phyloP scores from a whole-genome alignment of 2,113 vertebrate species.

The Tragelaphus strepsiceros region DNA sequence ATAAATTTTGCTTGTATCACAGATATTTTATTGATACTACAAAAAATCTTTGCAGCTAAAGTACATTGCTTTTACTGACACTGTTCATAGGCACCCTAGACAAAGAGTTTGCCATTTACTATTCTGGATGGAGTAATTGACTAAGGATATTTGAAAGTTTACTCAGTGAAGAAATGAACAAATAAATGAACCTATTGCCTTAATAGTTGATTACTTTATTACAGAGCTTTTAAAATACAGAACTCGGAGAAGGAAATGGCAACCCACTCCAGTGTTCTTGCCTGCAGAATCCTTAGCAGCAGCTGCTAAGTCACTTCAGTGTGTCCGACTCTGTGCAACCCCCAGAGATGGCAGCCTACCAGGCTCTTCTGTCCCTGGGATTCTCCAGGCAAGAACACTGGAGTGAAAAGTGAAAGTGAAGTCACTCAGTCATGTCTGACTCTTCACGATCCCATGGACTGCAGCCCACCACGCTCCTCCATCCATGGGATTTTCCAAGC shows the following conservation, averaged over 20 bases:
- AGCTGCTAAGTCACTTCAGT: too few relatives aligned
- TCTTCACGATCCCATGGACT: too few relatives aligned
- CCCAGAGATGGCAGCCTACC: too few relatives aligned
- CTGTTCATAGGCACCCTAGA: neutral
- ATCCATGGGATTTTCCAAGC: too few relatives aligned
- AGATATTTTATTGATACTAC: neutral
- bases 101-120: neutral
- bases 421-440: too few relatives aligned
- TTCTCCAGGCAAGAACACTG: too few relatives aligned
- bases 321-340: too few relatives aligned
- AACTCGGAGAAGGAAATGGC: neutral
- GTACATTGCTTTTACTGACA: neutral
- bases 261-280: too few relatives aligned
- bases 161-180: neutral
- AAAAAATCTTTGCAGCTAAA: neutral
- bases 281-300: too few relatives aligned
- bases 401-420: too few relatives aligned
- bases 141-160: conserved; percentile 4
- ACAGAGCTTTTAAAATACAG: conserved; percentile 20
- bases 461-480: too few relatives aligned
- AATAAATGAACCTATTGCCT: neutral
- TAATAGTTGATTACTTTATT: neutral
- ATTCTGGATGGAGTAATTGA: neutral
- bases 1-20: neutral
- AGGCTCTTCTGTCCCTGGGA: too few relatives aligned